Evolutionary conservation across 2,113 vertebrate genomes (phyloP).

Genomic region (Panurus biarmicus): DNA sequence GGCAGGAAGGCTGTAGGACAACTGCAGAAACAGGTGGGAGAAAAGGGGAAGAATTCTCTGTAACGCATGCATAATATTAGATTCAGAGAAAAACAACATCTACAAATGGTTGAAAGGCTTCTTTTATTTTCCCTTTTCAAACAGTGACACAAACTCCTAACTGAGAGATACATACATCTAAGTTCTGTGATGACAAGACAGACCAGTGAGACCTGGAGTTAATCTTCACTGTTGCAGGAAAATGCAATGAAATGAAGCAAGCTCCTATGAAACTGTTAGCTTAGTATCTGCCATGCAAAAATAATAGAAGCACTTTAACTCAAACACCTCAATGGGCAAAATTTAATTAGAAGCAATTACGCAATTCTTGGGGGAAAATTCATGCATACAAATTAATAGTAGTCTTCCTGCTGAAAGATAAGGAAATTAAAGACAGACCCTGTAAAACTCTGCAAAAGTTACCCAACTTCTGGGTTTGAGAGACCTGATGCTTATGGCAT

Average conservation of each 20-base stretch:
- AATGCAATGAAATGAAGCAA: not conserved
- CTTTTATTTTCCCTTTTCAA: not conserved
- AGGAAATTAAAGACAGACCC: not conserved
- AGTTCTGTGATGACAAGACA: constrained; percentile 8
- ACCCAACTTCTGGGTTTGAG: not conserved
- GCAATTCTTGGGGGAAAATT: constrained; percentile 24
- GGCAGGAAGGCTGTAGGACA: not conserved
- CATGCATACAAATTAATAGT: not conserved
- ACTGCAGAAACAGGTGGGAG: not conserved
- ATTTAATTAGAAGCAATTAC: constrained; percentile 51
- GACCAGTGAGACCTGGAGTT: constrained; percentile 35
- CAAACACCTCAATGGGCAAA: not conserved
- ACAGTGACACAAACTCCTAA: not conserved
- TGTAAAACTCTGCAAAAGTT: not conserved
- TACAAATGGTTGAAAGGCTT: not conserved
- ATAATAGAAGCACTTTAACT: constrained; percentile 41
- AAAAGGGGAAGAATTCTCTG: not conserved
- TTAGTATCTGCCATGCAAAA: constrained; percentile 42
- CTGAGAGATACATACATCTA: not conserved
- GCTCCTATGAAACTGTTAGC: constrained; percentile 24
- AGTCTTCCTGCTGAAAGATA: constrained; percentile 21
- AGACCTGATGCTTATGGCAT: not conserved
- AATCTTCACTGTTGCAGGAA: constrained; percentile 18
- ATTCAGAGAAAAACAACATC: not conserved
- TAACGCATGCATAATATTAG: not conserved